Base-by-base conservation (phyloP, 2,888 invertebrate species). In the Euplexia lucipara region DNA sequence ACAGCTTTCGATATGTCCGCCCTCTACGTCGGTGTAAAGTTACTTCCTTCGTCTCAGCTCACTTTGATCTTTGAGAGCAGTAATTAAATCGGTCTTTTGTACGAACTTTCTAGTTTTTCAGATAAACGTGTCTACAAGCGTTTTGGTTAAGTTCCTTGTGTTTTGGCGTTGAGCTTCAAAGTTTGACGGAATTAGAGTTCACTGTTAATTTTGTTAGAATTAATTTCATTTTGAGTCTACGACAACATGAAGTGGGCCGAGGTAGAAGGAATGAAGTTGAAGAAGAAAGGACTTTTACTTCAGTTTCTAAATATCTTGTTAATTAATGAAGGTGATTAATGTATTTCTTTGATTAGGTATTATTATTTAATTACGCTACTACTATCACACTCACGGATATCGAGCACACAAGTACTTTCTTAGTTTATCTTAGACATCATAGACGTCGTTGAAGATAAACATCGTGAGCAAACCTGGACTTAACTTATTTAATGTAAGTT, bases 71-170 rank as follows among this genome's bases (percentile, higher is more conserved):
- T 77, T 70, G 80, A 81, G 79, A 79, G 72, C 69, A 69, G 86
- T 89, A 89, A 89, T 89, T 89, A 88, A 86, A 89, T 88, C 84
- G 79, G 77, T 26, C 82, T 84, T 83, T 83, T 81, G 83, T 82
- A 53, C 62, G 63, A 79, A 83, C 79, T 86, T 83, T 79, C 71
- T 78, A 76, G 79, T 79, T 81, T 81, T 84, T 82, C 52, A 56
- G 69, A 76, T 74, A 72, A 75, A 73, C 65, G 66, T 75, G 70
- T 67, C 59, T 65, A 52, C 61, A 63, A 66, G 60, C 58, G 54
- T 78, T 75, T 64, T 59, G 60, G 58, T 67, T 58, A 51, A 54
- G 42, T 78, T 78, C 32, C 34, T 45, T 35, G 41, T 68, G 59
- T 79, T 70, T 62, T 60, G 34, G 35, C 42, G 51, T 66, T 20